These are phyloP conservation scores for Anableps anableps DNA, from an alignment of 2,797 vertebrate genomes.

Conservation along the genomic window DNA sequence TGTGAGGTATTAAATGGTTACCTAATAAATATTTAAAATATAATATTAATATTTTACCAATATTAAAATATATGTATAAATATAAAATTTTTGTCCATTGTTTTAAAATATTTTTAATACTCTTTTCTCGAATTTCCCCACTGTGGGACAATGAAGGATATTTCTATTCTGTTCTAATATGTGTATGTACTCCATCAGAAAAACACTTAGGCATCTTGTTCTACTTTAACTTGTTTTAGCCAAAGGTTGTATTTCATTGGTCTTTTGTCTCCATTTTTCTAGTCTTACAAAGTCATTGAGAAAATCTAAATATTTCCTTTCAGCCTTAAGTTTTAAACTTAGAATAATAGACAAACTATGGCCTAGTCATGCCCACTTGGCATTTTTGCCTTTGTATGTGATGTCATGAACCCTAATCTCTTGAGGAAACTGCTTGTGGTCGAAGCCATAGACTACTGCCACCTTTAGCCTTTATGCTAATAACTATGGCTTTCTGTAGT, in stretches of 20 bases:
- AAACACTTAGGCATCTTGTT: constrained; percentile 10
- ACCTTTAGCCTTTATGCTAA: constrained; percentile 83
- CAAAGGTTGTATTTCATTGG: constrained; percentile 48
- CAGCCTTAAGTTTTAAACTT: constrained; percentile 58
- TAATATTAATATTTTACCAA: no score
- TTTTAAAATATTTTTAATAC: no score
- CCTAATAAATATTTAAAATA: neutral
- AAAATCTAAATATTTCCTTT: constrained; percentile 70
- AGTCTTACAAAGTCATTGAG: constrained; percentile 60
- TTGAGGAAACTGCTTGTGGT: constrained; percentile 76
- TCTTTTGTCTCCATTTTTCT: constrained; percentile 63
- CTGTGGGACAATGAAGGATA: no score
- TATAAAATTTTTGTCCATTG: no score
- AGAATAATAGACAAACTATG: constrained; percentile 61
- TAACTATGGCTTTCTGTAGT: constrained; percentile 68
- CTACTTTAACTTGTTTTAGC: constrained; percentile 25
- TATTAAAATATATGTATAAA: no score
- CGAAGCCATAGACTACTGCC: constrained; percentile 68
- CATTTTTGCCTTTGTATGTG: constrained; percentile 79
- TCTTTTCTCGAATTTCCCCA: no score
- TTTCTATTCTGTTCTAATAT: no score
- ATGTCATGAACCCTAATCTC: constrained; percentile 77
- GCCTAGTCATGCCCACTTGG: constrained; percentile 75
- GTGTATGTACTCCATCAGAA: constrained; percentile 11
- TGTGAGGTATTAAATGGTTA: neutral